These are phyloP conservation scores for Drosophila sechellia DNA, from an alignment of 1,140 invertebrate genomes.

Conservation along the genomic window DNA sequence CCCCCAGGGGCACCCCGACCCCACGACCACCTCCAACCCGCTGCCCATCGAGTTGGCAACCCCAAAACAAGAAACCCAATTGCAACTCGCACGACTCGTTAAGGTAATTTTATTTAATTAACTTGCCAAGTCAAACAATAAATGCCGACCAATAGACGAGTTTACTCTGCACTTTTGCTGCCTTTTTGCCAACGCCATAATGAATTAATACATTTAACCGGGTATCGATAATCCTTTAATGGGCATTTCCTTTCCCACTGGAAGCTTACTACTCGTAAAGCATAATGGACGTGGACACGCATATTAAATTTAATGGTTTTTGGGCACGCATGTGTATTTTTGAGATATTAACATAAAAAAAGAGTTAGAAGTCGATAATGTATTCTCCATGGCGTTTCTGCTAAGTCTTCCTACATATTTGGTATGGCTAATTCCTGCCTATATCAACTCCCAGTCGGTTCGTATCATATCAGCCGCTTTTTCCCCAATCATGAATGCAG, in stretches of 20 bases:
- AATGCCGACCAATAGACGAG: background rate
- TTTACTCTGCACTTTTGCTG: slow-evolving; percentile 12
- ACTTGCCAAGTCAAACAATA: slow-evolving; percentile 50
- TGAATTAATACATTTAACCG: slow-evolving; percentile 20
- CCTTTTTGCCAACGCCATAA: background rate
- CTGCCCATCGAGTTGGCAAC: slow-evolving; percentile 2
- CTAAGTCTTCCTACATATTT: too few species aligned
- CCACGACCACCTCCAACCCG: background rate
- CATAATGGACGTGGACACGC: background rate
- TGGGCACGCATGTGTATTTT: background rate
- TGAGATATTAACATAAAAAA: background rate
- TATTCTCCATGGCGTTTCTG: background rate
- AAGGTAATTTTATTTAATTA: slow-evolving; percentile 75
- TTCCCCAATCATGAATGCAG: slow-evolving; percentile 94
- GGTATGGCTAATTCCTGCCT: slow-evolving; percentile 2
- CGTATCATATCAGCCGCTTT: slow-evolving; percentile 94
- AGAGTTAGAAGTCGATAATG: background rate
- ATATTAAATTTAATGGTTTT: background rate
- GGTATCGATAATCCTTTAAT: slow-evolving; percentile 23
- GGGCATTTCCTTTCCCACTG: background rate
- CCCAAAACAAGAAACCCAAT: slow-evolving; percentile 4
- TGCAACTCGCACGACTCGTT: slow-evolving; percentile 40
- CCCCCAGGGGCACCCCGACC: slow-evolving; percentile 30
- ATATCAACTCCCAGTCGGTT: slow-evolving; percentile 86
- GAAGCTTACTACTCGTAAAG: background rate